Conservation (phyloP, 2,797 vertebrate genomes). For the Thripadectes ignobilis region DNA sequence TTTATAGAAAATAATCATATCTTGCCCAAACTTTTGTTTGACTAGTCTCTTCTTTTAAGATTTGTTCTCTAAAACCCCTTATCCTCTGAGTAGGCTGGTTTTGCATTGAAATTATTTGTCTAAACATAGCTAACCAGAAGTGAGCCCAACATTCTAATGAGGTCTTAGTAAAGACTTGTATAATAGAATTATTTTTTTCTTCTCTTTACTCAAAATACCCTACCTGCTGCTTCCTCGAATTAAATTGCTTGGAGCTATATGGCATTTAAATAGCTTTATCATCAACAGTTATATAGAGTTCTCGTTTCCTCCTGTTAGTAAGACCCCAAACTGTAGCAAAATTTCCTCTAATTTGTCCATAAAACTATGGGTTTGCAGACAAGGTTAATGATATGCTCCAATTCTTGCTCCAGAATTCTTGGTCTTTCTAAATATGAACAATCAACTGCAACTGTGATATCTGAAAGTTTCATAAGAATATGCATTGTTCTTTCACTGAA, state of each 20-base stretch:
- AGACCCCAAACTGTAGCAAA: neutral
- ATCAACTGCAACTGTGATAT: neutral
- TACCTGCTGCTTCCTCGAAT: neutral
- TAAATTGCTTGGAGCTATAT: neutral
- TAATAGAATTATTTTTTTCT: constrained; percentile 5
- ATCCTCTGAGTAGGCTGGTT: neutral
- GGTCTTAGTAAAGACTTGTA: neutral
- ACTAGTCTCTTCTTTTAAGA: neutral
- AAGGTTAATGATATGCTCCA: neutral
- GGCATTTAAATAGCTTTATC: neutral
- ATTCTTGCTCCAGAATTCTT: neutral
- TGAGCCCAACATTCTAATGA: neutral
- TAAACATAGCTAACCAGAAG: neutral
- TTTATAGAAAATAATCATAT: constrained; percentile 4
- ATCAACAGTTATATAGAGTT: neutral
- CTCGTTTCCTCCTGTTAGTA: neutral
- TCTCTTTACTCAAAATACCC: neutral
- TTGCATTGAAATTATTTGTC: neutral
- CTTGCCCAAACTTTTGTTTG: neutral
- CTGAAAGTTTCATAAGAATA: neutral
- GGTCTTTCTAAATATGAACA: neutral
- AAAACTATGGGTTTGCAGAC: neutral
- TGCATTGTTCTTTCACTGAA: neutral
- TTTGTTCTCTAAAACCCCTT: neutral
- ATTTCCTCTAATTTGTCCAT: neutral